These are phyloP conservation scores for Lutjanus argentimaculatus DNA, from an alignment of 2,797 vertebrate genomes.

Conservation along the genomic window DNA sequence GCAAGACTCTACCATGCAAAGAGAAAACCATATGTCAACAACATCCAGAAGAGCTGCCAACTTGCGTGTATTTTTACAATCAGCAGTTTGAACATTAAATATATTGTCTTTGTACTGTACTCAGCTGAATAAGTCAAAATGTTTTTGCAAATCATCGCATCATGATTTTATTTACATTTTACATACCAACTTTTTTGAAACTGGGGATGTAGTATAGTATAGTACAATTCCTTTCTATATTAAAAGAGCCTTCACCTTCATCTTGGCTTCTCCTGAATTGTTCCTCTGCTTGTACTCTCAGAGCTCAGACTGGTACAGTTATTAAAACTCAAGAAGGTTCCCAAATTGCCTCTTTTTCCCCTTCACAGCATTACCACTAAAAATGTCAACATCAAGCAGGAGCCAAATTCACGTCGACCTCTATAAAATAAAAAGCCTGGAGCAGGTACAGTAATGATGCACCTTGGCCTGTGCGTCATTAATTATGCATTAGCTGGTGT, in stretches of 20 bases:
- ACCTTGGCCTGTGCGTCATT: constrained; percentile 31
- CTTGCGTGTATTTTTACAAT: too few species aligned
- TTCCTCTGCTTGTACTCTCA: neutral
- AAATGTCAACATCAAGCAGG: constrained; percentile 33
- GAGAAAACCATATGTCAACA: too few species aligned
- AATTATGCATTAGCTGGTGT: constrained; percentile 49
- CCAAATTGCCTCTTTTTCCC: constrained; percentile 4
- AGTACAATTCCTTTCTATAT: neutral
- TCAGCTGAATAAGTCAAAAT: too few species aligned
- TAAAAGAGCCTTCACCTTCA: neutral
- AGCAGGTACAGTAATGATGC: constrained; percentile 22
- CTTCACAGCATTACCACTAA: constrained; percentile 10
- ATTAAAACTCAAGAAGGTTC: constrained; percentile 26
- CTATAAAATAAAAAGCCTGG: constrained; percentile 14
- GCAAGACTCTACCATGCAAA: too few species aligned
- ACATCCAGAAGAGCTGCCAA: too few species aligned
- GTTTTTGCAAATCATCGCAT: too few species aligned
- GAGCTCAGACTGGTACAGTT: constrained; percentile 10
- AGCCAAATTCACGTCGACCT: neutral
- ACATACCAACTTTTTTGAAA: too few species aligned
- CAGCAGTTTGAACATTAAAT: too few species aligned
- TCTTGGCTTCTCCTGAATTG: neutral
- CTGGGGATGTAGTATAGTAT: too few species aligned
- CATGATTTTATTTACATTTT: too few species aligned
- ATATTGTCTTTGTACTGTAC: too few species aligned